A percentile compares a stretch with the other conserved stretches of the same genome.
phyloP scores from a whole-genome alignment of 2,888 invertebrate genomes.

The Cephonodes hylas region DNA sequence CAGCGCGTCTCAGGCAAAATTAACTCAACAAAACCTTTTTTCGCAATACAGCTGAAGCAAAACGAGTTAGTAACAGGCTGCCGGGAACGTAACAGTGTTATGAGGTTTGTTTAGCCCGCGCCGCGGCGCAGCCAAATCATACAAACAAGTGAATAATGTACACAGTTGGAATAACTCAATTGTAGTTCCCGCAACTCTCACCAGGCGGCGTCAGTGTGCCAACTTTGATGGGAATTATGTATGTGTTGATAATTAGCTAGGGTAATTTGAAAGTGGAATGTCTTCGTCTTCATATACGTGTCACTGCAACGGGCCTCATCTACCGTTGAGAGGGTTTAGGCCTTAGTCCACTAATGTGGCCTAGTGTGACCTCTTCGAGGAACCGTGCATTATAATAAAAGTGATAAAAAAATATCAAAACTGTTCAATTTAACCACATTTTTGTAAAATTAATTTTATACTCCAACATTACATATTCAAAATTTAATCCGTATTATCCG shows the following conservation, averaged over 20 bases:
- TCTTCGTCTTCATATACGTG: too few relatives aligned
- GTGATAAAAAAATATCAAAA: too few relatives aligned
- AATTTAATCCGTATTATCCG: not conserved
- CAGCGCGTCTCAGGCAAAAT: too few relatives aligned
- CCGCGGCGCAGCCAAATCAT: constrained; percentile 11
- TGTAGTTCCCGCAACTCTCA: constrained; percentile 13
- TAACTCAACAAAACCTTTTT: not conserved
- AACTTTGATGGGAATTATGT: constrained; percentile 12
- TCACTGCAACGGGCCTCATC: too few relatives aligned
- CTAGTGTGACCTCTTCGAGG: too few relatives aligned
- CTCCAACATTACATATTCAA: too few relatives aligned
- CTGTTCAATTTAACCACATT: too few relatives aligned
- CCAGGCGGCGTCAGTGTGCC: not conserved
- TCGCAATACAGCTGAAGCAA: not conserved
- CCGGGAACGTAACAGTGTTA: constrained; percentile 11
- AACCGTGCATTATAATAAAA: too few relatives aligned
- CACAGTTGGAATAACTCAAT: constrained; percentile 13
- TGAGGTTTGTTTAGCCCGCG: constrained; percentile 11
- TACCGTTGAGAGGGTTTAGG: too few relatives aligned
- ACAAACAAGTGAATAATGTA: constrained; percentile 13
- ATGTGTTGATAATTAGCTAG: constrained; percentile 1
- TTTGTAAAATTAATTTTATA: too few relatives aligned
- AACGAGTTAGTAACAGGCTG: not conserved
- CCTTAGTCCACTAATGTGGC: too few relatives aligned
- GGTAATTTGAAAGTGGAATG: too few relatives aligned